Evolutionary conservation across 64 coral and sea anemone species (phyloP), one percentile per base, ranked within the genome.

Genomic region (Exaiptasia diaphana): DNA sequence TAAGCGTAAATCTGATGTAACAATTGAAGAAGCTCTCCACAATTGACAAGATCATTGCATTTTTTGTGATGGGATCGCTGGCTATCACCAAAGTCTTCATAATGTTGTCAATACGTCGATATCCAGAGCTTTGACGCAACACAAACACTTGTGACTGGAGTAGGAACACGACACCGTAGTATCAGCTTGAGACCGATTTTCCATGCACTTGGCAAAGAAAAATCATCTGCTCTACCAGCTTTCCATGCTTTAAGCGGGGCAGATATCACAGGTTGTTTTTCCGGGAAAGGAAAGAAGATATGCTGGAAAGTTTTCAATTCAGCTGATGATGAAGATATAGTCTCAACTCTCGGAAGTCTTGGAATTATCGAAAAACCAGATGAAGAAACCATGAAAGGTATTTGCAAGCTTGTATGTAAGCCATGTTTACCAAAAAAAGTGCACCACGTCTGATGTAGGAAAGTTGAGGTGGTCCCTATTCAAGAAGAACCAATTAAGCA

Each of bases 261-360:
- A 34, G 59, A 82, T 38, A 52, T 50, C 18, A 71, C 80, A 35
- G 80, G 65, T 10, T 40, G 64, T 42, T 71, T 83, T 72, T 37
- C 80, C 56, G 33, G 46, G 1, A 83, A 83, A 42, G 65, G 21
- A 38, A 83, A 83, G 65, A 23, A 31, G 4, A 68, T 46, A 22
- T 83, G 80, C 26, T 83, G 65, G 64, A 83, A 83, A 53, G 38
- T 55, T 6, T 83, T 83, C 41, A 39, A 7, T 30, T 15, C 69
- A 52, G 80, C 80, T 6, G n/a, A n/a, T n/a, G 52, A 72, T 54
- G 39, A 71, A 72, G 80, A 83, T 14, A 42, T 15, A 5, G 37
- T 71, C 20, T 29, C 29, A 12, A 32, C 80, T 36, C 43, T 56
- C 53, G 43, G 43, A 38, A 49, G 71, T 28, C 45, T 83, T 52